Evolutionary conservation across 2,888 invertebrate species (phyloP).

Genomic region (Rhynchonema sp.): DNA sequence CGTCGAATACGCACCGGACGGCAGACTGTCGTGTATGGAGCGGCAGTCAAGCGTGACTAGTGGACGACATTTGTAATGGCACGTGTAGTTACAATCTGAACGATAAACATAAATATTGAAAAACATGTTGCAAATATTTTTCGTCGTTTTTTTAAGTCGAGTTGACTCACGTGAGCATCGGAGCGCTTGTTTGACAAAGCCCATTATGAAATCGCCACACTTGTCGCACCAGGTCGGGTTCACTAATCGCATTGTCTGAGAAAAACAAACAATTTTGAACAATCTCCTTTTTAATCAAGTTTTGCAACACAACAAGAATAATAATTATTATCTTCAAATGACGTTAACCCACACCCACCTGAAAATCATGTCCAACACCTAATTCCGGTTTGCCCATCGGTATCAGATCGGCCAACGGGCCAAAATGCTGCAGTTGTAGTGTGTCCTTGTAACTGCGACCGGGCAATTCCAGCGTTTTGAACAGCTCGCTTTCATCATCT

Average conservation of each 20-base stretch:
- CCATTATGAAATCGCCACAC: constrained; percentile 37
- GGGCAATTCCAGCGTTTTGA: no score
- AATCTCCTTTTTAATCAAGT: no score
- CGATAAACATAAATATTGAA: constrained; percentile 7
- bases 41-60: constrained; percentile 34
- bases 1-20: not conserved
- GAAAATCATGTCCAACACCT: constrained; percentile 20
- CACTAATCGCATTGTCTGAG: constrained; percentile 10
- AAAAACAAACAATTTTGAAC: no score
- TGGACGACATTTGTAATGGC: constrained; percentile 35
- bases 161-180: constrained; percentile 31
- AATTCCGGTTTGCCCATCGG: constrained; percentile 12
- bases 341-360: constrained; percentile 5
- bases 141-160: no score
- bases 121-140: no score
- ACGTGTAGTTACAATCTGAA: constrained; percentile 38
- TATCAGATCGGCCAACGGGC: constrained; percentile 15
- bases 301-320: not conserved
- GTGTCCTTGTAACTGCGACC: constrained; percentile 5
- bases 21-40: not conserved
- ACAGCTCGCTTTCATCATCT: no score
- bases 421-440: constrained; percentile 16
- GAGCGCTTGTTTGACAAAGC: constrained; percentile 32
- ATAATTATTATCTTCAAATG: not conserved
- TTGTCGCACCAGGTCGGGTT: constrained; percentile 37